Evolutionary conservation across 2,888 invertebrate species (phyloP).

Genomic region (Isotomurus palustris): DNA sequence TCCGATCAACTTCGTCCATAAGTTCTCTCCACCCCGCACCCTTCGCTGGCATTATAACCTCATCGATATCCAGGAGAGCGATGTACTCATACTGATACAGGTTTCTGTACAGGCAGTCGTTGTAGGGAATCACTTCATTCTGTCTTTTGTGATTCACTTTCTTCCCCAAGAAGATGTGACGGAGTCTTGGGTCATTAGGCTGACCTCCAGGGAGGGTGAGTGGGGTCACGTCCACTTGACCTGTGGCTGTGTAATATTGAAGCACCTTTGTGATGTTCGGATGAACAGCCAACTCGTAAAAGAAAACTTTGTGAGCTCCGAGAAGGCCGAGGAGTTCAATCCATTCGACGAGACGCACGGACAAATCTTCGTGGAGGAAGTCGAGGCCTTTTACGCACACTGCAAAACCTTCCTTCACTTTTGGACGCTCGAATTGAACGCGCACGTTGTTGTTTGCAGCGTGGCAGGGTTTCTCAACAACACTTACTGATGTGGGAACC

Average conservation of each 20-base stretch:
- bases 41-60: slow-evolving; percentile 51
- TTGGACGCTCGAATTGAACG: slow-evolving; percentile 61
- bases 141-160: slow-evolving; percentile 60
- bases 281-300: slow-evolving; percentile 52
- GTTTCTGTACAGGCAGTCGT: slow-evolving; percentile 53
- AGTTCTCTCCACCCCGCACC: slow-evolving; percentile 47
- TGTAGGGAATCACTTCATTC: slow-evolving; percentile 53
- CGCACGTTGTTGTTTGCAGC: slow-evolving; percentile 49
- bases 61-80: slow-evolving; percentile 53
- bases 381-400: slow-evolving; percentile 53
- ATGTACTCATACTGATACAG: slow-evolving; percentile 50
- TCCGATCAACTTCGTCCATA: slow-evolving; percentile 66
- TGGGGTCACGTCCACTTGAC: slow-evolving; percentile 46
- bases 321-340: slow-evolving; percentile 51
- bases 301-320: slow-evolving; percentile 52
- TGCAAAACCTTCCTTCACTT: slow-evolving; percentile 61
- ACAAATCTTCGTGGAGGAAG: slow-evolving; percentile 61
- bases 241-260: slow-evolving; percentile 45
- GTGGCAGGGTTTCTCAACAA: slow-evolving; percentile 48
- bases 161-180: too few relatives aligned
- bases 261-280: slow-evolving; percentile 49
- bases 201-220: slow-evolving; percentile 50
- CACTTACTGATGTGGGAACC: slow-evolving; percentile 48
- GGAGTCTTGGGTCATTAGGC: slow-evolving; percentile 49
- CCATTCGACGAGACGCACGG: slow-evolving; percentile 52